These are phyloP conservation scores for Meandrina meandrites DNA, from an alignment of 92 coral and sea anemone genomes.

Conservation along the genomic window DNA sequence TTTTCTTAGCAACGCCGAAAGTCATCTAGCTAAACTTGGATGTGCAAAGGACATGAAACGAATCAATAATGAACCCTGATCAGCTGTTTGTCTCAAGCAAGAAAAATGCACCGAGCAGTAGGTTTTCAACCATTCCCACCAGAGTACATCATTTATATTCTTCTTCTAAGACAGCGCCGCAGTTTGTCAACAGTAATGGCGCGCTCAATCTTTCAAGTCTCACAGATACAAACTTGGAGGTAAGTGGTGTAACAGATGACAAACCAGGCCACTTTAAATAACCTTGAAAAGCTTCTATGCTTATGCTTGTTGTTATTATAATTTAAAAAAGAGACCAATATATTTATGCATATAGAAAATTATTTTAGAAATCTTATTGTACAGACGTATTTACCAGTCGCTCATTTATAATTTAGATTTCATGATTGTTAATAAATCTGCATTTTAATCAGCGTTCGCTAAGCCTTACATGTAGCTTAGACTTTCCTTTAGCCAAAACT, in stretches of 20 bases:
- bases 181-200: constrained; percentile 33
- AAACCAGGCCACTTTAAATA: not conserved
- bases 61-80: constrained; percentile 27
- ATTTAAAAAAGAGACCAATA: not conserved
- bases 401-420: not conserved
- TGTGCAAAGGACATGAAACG: not conserved
- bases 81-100: constrained; percentile 4
- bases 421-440: not conserved
- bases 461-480: not conserved
- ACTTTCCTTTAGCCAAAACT: not conserved
- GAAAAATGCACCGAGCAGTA: not conserved
- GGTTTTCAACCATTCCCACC: constrained; percentile 4
- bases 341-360: not conserved
- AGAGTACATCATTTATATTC: constrained; percentile 1
- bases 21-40: not conserved
- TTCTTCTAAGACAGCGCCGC: not conserved
- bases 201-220: not conserved
- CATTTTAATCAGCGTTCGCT: not conserved
- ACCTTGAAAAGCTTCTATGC: not conserved
- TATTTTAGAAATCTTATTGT: too few species aligned
- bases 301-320: not conserved
- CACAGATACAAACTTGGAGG: constrained; percentile 12
- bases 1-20: not conserved
- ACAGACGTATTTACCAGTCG: not conserved
- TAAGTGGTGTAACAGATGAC: not conserved